Evolutionary conservation across 2,888 invertebrate species (phyloP).

Genomic region (Dasypogon diadema): DNA sequence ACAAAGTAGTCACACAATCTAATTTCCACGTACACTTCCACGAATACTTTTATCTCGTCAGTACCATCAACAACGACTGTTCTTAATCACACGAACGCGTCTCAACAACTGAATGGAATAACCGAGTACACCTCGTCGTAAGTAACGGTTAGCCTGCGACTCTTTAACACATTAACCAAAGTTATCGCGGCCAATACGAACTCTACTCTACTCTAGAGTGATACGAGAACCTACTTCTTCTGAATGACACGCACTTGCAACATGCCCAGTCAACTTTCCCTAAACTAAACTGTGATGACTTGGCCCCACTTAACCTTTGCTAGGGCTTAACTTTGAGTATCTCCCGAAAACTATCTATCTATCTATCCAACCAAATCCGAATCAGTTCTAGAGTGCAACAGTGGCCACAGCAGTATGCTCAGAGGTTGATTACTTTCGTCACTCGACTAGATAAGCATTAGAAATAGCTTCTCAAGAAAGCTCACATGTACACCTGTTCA

Average conservation of each 20-base stretch:
- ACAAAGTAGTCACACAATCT: not conserved
- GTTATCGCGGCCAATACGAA: conserved; percentile 21
- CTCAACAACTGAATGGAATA: conserved; percentile 42
- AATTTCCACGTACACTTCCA: not conserved
- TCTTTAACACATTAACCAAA: conserved; percentile 36
- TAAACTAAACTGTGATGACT: not conserved
- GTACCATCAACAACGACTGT: conserved; percentile 11
- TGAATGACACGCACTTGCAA: not conserved
- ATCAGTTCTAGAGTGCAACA: not conserved
- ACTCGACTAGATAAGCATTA: not conserved
- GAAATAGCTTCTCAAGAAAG: conserved; percentile 1
- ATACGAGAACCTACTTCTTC: not conserved
- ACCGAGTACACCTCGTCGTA: conserved; percentile 12
- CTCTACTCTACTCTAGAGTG: not conserved
- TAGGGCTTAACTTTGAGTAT: not conserved
- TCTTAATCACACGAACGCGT: conserved; percentile 32
- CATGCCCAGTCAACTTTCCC: not conserved
- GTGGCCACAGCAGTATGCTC: not conserved
- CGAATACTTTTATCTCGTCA: too few relatives aligned
- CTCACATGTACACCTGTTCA: not conserved
- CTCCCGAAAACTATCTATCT: not conserved
- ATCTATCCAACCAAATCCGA: not conserved
- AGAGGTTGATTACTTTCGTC: not conserved
- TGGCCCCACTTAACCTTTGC: not conserved
- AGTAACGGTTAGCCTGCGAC: conserved; percentile 36